Base-by-base conservation (phyloP, 2,888 invertebrate genomes). In the Rotaria socialis region DNA sequence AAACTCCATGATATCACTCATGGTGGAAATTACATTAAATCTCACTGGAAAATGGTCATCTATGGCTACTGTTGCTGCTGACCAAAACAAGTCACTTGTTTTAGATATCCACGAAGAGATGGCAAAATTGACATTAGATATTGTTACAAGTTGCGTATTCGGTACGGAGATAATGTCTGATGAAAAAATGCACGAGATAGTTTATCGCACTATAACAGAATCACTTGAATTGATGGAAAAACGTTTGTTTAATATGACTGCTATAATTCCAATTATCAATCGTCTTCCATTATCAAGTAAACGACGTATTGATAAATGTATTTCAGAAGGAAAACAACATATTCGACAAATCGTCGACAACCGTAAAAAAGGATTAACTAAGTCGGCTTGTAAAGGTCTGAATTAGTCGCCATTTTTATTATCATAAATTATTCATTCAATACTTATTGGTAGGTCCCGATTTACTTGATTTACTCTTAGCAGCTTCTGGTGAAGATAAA, bases 1-100 rank as follows among this genome's bases (percentile, higher is more conserved):
- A 27, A 60, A 60, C n/a, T 60, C 60, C n/a, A 60, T 60, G 60
- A 60, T 60, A 60, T 60, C 60, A 27, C 60, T 60, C 24, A 60
- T 60, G 60, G 60, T 27, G n/a, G 60, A 60, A n/a, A 60, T n/a
- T 8, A 60, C 60, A 24, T 60, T 10, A 14, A 60, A 60, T 60
- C 60, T 24, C 7, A 60, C n/a, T 10, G n/a, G 7, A 60, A 60
- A 60, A 60, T 60, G 60, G 60, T 60, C 52, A 4, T 16, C 14
- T 14, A 14, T 16, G 3, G 16, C 52, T 52, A 16, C 52, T 16
- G 16, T 16, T 52, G 52, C 52, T 52, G 11, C 11, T 14, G 16
- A 52, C 52, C 16, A 52, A 8, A 14, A 52, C 16, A 52, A 52
- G 52, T 16, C 52, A 52, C 52, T 52, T 16, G 14, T 52, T 52